A percentile compares a stretch with the other conserved stretches of the same genome.
Conservation (phyloP, 2,888 invertebrate genomes). For the Tetropium fuscum region DNA sequence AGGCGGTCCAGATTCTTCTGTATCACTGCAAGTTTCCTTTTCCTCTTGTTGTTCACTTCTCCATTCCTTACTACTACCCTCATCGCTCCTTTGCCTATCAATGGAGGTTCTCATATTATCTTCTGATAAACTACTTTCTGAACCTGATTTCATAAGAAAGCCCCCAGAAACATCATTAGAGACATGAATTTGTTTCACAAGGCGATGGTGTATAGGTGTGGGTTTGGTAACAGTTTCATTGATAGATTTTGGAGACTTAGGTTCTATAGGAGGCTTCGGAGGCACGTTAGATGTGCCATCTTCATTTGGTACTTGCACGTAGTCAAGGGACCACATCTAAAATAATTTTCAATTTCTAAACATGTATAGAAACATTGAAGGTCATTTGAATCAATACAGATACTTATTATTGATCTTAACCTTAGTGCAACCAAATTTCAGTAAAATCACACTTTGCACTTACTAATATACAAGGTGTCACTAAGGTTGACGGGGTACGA, state of each 20-base stretch:
- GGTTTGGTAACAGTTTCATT: constrained; percentile 49
- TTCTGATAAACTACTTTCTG: constrained; percentile 89
- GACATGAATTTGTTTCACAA: constrained; percentile 86
- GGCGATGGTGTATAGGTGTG: constrained; percentile 59
- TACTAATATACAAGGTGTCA: too few relatives aligned
- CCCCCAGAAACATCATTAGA: constrained; percentile 64
- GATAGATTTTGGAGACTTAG: constrained; percentile 55
- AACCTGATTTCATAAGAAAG: constrained; percentile 81
- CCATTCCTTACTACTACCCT: constrained; percentile 76
- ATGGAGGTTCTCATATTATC: constrained; percentile 66
- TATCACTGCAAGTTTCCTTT: constrained; percentile 79
- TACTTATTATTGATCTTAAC: too few relatives aligned
- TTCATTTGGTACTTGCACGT: constrained; percentile 85
- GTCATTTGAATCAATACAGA: not conserved
- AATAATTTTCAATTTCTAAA: constrained; percentile 26
- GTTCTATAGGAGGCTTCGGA: constrained; percentile 43
- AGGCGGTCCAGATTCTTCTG: constrained; percentile 68
- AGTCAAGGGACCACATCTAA: constrained; percentile 98
- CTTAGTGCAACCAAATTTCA: too few relatives aligned
- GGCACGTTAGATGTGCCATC: constrained; percentile 54
- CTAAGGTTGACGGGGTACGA: too few relatives aligned
- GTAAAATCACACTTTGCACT: too few relatives aligned
- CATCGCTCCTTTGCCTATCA: constrained; percentile 50
- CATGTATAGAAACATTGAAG: not conserved
- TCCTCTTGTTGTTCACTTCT: constrained; percentile 77